phyloP scores from a whole-genome alignment of 1,140 invertebrate genomes.

The Drosophila simulans region DNA sequence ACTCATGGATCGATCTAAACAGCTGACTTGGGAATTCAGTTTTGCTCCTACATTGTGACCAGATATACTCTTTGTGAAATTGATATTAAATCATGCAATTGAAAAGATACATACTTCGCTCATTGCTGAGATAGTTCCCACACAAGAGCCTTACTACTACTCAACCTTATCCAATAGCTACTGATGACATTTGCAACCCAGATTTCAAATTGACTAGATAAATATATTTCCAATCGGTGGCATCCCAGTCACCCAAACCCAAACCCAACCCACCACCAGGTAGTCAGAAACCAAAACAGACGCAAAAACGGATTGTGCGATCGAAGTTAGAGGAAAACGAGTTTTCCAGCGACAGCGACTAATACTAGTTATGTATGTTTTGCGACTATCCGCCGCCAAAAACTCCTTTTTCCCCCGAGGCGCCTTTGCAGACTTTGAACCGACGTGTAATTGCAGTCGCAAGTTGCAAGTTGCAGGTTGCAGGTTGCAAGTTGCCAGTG shows the following conservation, averaged over 20 bases:
- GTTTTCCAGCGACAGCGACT: conserved; percentile 56
- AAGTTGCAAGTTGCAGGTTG: conserved; percentile 40
- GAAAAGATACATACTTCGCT: too few species aligned
- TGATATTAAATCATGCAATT: too few species aligned
- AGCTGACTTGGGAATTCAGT: not conserved
- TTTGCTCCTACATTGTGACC: not conserved
- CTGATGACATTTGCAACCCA: conserved; percentile 49
- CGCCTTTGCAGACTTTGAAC: conserved; percentile 38
- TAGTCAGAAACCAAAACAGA: conserved; percentile 43
- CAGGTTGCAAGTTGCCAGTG: conserved; percentile 4
- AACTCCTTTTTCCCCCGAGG: conserved; percentile 19
- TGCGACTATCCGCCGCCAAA: conserved; percentile 32
- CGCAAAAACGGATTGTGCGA: conserved; percentile 40
- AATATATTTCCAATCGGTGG: conserved; percentile 41
- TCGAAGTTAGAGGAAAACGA: conserved; percentile 40
- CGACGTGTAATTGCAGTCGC: conserved; percentile 45
- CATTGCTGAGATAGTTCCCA: not conserved
- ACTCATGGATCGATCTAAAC: not conserved
- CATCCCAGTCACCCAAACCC: conserved; percentile 11
- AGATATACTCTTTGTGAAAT: too few species aligned
- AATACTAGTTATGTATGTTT: conserved; percentile 44
- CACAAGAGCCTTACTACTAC: not conserved
- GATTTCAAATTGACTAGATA: conserved; percentile 36
- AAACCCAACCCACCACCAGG: conserved; percentile 48
- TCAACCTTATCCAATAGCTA: conserved; percentile 10